Evolutionary conservation across 2,888 invertebrate genomes (phyloP).

Genomic region (Timandra comae): DNA sequence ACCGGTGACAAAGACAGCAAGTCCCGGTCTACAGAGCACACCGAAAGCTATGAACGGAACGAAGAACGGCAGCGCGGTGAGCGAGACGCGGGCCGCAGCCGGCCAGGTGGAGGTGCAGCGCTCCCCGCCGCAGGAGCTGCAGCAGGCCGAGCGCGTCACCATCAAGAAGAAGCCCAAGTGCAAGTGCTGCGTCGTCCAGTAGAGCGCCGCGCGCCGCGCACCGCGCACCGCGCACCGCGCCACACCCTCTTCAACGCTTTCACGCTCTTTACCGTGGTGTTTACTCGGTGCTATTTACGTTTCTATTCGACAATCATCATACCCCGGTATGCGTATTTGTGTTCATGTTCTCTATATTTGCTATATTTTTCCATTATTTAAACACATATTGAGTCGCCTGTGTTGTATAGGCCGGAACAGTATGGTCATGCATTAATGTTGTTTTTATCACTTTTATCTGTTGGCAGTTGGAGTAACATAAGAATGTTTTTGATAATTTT

Average conservation of each 20-base stretch:
- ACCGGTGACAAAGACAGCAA: slow-evolving; percentile 33
- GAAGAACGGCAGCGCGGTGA: slow-evolving; percentile 69
- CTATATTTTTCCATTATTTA: slow-evolving; percentile 1
- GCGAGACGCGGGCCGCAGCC: slow-evolving; percentile 53
- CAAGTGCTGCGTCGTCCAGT: slow-evolving; percentile 96
- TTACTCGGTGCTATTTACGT: slow-evolving; percentile 61
- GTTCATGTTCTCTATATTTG: slow-evolving; percentile 36
- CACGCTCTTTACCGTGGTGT: slow-evolving; percentile 33
- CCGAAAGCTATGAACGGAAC: slow-evolving; percentile 66
- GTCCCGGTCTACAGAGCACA: slow-evolving; percentile 49
- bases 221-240: slow-evolving; percentile 8
- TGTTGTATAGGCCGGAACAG: slow-evolving; percentile 5
- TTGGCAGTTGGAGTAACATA: slow-evolving; percentile 25
- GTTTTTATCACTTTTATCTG: slow-evolving; percentile 19
- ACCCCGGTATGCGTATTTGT: slow-evolving; percentile 22
- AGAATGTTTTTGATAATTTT: slow-evolving; percentile 46
- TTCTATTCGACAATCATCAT: slow-evolving; percentile 23
- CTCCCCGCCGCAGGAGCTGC: slow-evolving; percentile 84
- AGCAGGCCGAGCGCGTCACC: slow-evolving; percentile 92
- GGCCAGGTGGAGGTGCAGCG: slow-evolving; percentile 84
- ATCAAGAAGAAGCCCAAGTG: slow-evolving; percentile 97
- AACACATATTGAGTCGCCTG: background rate
- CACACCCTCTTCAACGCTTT: background rate
- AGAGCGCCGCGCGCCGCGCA: slow-evolving; percentile 43
- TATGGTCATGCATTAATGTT: slow-evolving; percentile 23